Percentiles rank a stretch among this genome's conserved stretches.
Conservation (phyloP, 2,888 invertebrate genomes). For the Calameuta idolon region DNA sequence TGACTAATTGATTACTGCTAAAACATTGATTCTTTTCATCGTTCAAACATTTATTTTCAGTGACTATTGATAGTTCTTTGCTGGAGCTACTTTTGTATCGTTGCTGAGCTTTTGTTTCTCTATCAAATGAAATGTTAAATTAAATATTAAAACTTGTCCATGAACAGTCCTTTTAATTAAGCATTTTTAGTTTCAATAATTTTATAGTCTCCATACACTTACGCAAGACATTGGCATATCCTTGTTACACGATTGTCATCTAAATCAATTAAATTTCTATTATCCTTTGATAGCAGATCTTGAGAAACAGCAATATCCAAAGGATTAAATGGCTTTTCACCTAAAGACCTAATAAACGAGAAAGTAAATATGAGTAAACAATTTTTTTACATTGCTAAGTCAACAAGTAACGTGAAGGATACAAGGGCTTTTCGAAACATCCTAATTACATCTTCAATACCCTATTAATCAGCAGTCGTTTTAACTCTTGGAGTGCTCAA, state of each 20-base stretch:
- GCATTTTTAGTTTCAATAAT: background rate
- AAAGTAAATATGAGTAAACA: background rate
- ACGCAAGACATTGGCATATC: background rate
- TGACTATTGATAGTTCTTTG: background rate
- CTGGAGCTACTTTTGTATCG: background rate
- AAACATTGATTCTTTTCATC: background rate
- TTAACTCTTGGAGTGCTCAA: background rate
- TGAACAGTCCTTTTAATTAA: background rate
- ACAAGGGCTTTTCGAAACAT: background rate
- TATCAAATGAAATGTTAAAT: background rate
- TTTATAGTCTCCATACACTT: background rate
- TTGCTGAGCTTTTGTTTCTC: background rate
- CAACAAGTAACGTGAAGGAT: background rate
- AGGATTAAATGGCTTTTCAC: background rate
- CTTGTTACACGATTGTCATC: background rate
- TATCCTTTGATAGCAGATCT: background rate
- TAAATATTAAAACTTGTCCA: background rate
- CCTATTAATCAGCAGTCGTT: background rate
- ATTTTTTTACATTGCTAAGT: background rate
- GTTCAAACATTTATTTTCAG: background rate
- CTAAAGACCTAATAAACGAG: background rate
- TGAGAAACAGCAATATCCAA: background rate
- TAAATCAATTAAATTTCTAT: background rate
- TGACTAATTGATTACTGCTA: background rate
- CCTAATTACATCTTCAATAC: background rate